Evolutionary conservation across 1,140 invertebrate species (phyloP).

Genomic region (Drosophila nigrodunni): DNA sequence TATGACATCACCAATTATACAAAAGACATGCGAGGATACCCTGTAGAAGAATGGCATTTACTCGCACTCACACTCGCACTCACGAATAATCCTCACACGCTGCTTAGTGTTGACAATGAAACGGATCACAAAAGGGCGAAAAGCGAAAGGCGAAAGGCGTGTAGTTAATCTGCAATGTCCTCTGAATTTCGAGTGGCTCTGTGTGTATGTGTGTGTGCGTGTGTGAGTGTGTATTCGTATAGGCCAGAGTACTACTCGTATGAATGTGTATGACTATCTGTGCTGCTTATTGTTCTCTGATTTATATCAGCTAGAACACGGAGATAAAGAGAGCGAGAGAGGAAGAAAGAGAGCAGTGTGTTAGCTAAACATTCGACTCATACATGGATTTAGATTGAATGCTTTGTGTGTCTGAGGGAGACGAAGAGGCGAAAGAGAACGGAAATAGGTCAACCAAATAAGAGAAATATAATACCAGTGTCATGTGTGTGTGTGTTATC

Average conservation of each 20-base stretch:
- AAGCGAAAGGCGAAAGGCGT: slow-evolving; percentile 41
- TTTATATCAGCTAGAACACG: slow-evolving; percentile 58
- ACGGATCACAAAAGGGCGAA: slow-evolving; percentile 26
- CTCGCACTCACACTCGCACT: background rate
- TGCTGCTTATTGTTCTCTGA: slow-evolving; percentile 70
- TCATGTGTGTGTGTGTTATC: background rate
- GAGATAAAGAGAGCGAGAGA: too few species aligned
- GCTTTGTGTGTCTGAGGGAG: slow-evolving; percentile 5
- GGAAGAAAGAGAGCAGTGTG: background rate
- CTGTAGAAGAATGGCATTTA: slow-evolving; percentile 58
- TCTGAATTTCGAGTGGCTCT: slow-evolving; percentile 41
- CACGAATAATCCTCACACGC: slow-evolving; percentile 74
- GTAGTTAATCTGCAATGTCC: slow-evolving; percentile 66
- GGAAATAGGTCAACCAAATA: slow-evolving; percentile 38
- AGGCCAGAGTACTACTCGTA: slow-evolving; percentile 10
- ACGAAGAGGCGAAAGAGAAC: background rate
- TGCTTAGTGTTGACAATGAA: slow-evolving; percentile 73
- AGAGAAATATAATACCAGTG: slow-evolving; percentile 41
- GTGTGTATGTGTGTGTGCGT: background rate
- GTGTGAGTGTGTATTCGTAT: slow-evolving; percentile 6
- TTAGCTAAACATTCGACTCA: slow-evolving; percentile 41
- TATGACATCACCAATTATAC: slow-evolving; percentile 81
- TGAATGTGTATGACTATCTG: slow-evolving; percentile 25
- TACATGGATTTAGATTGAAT: slow-evolving; percentile 31
- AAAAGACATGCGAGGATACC: slow-evolving; percentile 61